Evolutionary conservation across 2,113 vertebrate genomes (phyloP).

Genomic region (Eubucco bourcierii): DNA sequence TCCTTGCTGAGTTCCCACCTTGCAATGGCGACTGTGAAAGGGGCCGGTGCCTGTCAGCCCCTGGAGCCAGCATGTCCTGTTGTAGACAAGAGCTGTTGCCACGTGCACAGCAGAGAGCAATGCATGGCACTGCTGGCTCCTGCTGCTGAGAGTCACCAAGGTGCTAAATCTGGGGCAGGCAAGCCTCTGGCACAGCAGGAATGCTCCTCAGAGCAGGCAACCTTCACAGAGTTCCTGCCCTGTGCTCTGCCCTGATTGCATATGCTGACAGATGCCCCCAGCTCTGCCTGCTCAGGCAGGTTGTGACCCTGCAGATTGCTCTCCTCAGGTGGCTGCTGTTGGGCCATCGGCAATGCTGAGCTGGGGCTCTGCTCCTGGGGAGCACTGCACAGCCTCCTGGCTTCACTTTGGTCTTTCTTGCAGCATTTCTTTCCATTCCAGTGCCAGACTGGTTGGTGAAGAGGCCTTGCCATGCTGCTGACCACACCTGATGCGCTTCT

Average conservation of each 20-base stretch:
- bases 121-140: accelerated
- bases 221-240: background rate
- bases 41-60: background rate
- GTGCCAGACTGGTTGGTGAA: background rate
- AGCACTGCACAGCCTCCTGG: background rate
- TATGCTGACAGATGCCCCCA: background rate
- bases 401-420: background rate
- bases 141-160: background rate
- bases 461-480: accelerated
- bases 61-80: accelerated
- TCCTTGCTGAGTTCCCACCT: background rate
- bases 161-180: background rate
- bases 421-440: accelerated
- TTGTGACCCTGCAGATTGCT: accelerated
- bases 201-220: background rate
- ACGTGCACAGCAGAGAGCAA: background rate
- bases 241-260: background rate
- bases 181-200: background rate
- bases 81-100: accelerated
- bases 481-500: accelerated
- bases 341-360: background rate
- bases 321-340: background rate
- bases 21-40: background rate
- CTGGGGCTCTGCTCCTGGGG: background rate
- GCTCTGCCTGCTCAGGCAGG: accelerated